Percentiles rank a stretch among this genome's conserved stretches.
phyloP scores from a whole-genome alignment of 2,797 vertebrate genomes.

The Cichlasoma orientale region DNA sequence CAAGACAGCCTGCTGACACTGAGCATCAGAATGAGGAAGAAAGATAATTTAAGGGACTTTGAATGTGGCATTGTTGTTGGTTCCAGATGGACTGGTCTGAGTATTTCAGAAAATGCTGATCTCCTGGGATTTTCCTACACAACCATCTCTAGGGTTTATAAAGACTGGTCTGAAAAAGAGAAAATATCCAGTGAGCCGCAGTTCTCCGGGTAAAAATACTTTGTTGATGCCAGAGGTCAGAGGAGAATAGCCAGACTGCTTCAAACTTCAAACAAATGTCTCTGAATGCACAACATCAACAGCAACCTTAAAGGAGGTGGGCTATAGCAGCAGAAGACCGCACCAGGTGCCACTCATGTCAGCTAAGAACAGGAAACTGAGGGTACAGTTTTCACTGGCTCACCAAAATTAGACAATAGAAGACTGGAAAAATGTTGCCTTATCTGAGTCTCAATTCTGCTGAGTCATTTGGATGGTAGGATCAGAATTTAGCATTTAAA shows the following conservation, averaged over 20 bases:
- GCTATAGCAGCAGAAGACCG: background rate
- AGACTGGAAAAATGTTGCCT: background rate
- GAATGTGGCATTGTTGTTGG: background rate
- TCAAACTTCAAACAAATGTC: background rate
- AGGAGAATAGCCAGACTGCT: background rate
- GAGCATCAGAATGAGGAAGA: background rate
- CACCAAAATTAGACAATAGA: background rate
- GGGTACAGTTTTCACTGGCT: background rate
- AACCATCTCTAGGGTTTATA: background rate
- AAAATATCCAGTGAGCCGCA: no score
- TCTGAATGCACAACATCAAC: background rate
- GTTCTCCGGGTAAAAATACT: no score
- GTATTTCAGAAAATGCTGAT: background rate
- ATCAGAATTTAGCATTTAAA: background rate
- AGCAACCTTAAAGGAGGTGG: background rate
- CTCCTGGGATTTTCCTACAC: background rate
- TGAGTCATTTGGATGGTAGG: background rate
- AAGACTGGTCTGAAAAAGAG: background rate
- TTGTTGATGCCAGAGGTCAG: no score
- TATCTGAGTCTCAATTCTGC: background rate
- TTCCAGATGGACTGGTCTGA: background rate
- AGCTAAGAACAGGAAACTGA: background rate
- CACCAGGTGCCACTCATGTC: background rate
- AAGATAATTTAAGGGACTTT: background rate
- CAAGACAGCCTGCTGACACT: background rate